Evolutionary conservation across 2,888 invertebrate species (phyloP).

Genomic region (Dione vanillae): DNA sequence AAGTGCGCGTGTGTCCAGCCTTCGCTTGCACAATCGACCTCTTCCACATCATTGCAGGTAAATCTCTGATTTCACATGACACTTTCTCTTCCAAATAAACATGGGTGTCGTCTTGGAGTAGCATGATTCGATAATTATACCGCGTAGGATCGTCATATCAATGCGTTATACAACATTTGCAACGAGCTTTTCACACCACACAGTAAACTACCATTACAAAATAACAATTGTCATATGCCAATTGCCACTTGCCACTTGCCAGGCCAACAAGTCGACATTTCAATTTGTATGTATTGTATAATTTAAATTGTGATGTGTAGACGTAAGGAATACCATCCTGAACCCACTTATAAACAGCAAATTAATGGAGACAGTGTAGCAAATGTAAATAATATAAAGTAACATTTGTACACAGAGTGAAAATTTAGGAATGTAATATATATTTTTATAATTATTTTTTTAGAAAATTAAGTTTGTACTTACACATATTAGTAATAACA

Average conservation of each 20-base stretch:
- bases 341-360: too few species aligned
- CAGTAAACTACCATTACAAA: slow-evolving; percentile 30
- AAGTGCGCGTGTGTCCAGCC: slow-evolving; percentile 57
- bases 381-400: too few species aligned
- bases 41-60: slow-evolving; percentile 83
- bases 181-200: slow-evolving; percentile 32
- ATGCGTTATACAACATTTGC: slow-evolving; percentile 49
- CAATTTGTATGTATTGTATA: background rate
- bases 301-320: too few species aligned
- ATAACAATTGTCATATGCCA: slow-evolving; percentile 28
- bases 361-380: too few species aligned
- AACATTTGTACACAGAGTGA: too few species aligned
- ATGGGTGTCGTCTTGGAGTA: slow-evolving; percentile 55
- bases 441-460: too few species aligned
- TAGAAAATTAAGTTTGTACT: too few species aligned
- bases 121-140: slow-evolving; percentile 55
- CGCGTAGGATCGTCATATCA: slow-evolving; percentile 60
- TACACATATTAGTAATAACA: too few species aligned
- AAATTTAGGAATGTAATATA: too few species aligned
- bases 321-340: too few species aligned
- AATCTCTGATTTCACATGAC: slow-evolving; percentile 78
- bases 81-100: slow-evolving; percentile 77
- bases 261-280: slow-evolving; percentile 34
- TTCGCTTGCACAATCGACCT: slow-evolving; percentile 81
- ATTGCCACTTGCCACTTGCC: slow-evolving; percentile 38